Evolutionary conservation across 2,888 invertebrate species (phyloP).

Genomic region (Scaptomyza caliginosa): DNA sequence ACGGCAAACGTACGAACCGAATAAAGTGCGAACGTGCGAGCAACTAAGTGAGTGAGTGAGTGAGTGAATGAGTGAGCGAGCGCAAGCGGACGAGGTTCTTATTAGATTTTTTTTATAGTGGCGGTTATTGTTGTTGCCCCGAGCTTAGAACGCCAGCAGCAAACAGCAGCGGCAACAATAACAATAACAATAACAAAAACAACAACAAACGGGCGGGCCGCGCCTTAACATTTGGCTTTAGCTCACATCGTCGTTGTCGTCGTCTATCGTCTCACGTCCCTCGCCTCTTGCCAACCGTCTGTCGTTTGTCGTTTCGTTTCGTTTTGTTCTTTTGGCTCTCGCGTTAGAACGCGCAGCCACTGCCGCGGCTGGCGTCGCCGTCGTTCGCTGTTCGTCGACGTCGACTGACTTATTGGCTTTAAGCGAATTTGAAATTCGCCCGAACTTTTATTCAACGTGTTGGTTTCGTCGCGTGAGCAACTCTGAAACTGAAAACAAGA

Average conservation of each 20-base stretch:
- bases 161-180: slow-evolving; percentile 14
- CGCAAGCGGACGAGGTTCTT: slow-evolving; percentile 54
- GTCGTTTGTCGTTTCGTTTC: slow-evolving; percentile 43
- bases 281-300: neutral
- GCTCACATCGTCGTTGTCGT: slow-evolving; percentile 26
- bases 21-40: slow-evolving; percentile 11
- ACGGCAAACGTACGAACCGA: slow-evolving; percentile 11
- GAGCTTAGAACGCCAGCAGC: slow-evolving; percentile 54
- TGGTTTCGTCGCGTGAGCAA: slow-evolving; percentile 77
- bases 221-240: slow-evolving; percentile 56
- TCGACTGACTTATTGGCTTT: slow-evolving; percentile 73
- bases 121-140: slow-evolving; percentile 32
- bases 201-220: slow-evolving; percentile 53
- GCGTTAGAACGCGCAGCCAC: slow-evolving; percentile 45
- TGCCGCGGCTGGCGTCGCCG: slow-evolving; percentile 20
- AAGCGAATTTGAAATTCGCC: slow-evolving; percentile 76
- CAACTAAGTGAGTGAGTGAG: slow-evolving; percentile 4
- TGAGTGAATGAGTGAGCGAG: slow-evolving; percentile 7
- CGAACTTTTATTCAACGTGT: slow-evolving; percentile 78
- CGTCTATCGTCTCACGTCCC: neutral
- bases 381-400: slow-evolving; percentile 36
- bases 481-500: slow-evolving; percentile 66
- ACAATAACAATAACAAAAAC: slow-evolving; percentile 30
- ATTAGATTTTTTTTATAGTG: slow-evolving; percentile 69
- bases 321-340: slow-evolving; percentile 51